A percentile compares a stretch with the other conserved stretches of the same genome.
These are phyloP conservation scores for Catharus ustulatus DNA, from an alignment of 2,797 vertebrate species.

Conservation along the genomic window DNA sequence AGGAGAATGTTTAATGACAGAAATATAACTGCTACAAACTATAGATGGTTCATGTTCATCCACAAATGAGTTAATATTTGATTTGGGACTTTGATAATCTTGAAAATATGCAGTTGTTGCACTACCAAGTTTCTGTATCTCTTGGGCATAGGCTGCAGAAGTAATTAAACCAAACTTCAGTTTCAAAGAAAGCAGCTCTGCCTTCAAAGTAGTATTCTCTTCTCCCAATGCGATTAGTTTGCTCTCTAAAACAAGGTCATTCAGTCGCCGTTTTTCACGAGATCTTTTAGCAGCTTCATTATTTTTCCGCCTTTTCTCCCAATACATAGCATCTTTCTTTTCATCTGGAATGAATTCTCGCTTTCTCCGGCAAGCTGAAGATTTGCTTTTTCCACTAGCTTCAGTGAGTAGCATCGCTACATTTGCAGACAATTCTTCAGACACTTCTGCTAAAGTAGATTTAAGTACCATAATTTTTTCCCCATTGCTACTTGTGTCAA, in stretches of 20 bases:
- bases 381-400: constrained; percentile 79
- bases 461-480: constrained; percentile 84
- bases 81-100: constrained; percentile 77
- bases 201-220: constrained; percentile 91
- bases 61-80: constrained; percentile 70
- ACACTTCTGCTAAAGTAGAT: constrained; percentile 78
- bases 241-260: constrained; percentile 96
- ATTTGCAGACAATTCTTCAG: constrained; percentile 78
- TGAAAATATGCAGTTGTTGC: constrained; percentile 81
- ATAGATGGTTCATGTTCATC: constrained; percentile 79
- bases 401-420: constrained; percentile 80
- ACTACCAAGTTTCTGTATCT: constrained; percentile 87
- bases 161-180: constrained; percentile 91
- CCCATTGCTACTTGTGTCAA: constrained; percentile 76
- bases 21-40: constrained; percentile 87
- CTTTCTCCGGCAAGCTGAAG: constrained; percentile 84
- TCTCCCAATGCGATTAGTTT: constrained; percentile 92
- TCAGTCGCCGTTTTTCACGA: constrained; percentile 91
- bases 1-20: constrained; percentile 93
- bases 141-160: constrained; percentile 86
- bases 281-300: constrained; percentile 96
- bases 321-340: constrained; percentile 93
- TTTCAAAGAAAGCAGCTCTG: constrained; percentile 90
- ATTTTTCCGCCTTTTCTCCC: constrained; percentile 94
- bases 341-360: constrained; percentile 95